Percentiles rank a stretch among this genome's conserved stretches.
Conservation (phyloP, 2,888 invertebrate genomes). For the Ctenicera cuprea region DNA sequence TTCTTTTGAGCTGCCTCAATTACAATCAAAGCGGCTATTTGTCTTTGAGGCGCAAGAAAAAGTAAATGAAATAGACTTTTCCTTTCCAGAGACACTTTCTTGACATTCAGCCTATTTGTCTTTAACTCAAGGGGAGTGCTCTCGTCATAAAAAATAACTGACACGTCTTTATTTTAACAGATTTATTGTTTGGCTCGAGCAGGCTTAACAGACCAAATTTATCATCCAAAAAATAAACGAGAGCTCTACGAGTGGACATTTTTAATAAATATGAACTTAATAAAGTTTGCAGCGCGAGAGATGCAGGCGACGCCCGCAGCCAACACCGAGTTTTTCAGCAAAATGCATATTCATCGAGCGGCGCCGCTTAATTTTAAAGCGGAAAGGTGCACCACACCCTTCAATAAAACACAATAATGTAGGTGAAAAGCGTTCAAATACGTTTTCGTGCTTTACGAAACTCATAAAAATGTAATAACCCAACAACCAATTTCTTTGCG, state of each 20-base stretch:
- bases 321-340: neutral
- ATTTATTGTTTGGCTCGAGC: conserved; percentile 35
- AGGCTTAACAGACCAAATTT: conserved; percentile 18
- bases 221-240: conserved; percentile 28
- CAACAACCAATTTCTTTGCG: conserved; percentile 32
- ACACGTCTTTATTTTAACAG: conserved; percentile 35
- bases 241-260: conserved; percentile 4
- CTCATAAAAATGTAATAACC: conserved; percentile 31
- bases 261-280: conserved; percentile 33
- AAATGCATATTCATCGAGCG: conserved; percentile 26
- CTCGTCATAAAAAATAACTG: conserved; percentile 38
- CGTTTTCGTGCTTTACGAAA: neutral
- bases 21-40: conserved; percentile 47
- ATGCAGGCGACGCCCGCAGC: neutral
- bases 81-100: conserved; percentile 34
- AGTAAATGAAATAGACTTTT: conserved; percentile 43
- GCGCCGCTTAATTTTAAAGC: neutral
- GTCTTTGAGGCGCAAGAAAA: conserved; percentile 38
- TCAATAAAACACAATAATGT: conserved; percentile 4
- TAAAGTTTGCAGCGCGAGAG: conserved; percentile 1
- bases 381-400: conserved; percentile 2
- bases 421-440: conserved; percentile 10
- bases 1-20: conserved; percentile 38
- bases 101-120: conserved; percentile 42
- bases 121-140: conserved; percentile 37